Conservation (phyloP, 2,797 vertebrate species). For the Oceanodroma leucorhoa region DNA sequence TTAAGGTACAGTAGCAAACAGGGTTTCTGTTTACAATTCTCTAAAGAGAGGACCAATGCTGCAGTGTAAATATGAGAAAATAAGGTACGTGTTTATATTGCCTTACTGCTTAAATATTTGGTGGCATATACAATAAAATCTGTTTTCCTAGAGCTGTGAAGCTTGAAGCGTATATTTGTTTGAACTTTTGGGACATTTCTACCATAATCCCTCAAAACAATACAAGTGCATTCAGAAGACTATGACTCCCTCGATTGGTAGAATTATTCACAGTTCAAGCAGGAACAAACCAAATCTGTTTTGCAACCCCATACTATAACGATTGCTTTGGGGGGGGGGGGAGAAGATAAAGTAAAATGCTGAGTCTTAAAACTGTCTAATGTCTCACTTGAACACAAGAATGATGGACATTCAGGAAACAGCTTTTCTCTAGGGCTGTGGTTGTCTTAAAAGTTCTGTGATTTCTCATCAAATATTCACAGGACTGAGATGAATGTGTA, state of each 20-base stretch:
- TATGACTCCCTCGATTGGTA: neutral
- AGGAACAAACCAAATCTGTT: constrained; percentile 46
- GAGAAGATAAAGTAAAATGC: neutral
- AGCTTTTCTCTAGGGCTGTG: neutral
- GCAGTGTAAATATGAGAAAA: constrained; percentile 32
- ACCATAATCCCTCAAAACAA: constrained; percentile 22
- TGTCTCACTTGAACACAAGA: neutral
- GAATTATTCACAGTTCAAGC: constrained; percentile 51
- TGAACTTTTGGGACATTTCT: constrained; percentile 67
- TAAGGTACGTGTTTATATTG: constrained; percentile 29
- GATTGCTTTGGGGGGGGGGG: neutral
- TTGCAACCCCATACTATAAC: neutral
- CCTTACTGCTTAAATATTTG: constrained; percentile 66
- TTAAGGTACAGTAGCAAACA: constrained; percentile 21
- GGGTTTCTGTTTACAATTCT: constrained; percentile 59
- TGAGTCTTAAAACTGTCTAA: neutral
- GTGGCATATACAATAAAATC: constrained; percentile 51
- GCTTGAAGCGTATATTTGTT: constrained; percentile 58
- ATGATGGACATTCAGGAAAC: neutral
- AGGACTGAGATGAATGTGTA: neutral
- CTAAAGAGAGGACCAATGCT: neutral
- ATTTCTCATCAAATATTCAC: constrained; percentile 28
- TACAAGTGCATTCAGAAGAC: constrained; percentile 2
- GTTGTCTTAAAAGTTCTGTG: neutral
- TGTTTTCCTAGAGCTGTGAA: constrained; percentile 40